These are phyloP conservation scores for Sanderia malayensis DNA, from an alignment of 30 jellyfish, hydroid and myxozoan species.

Conservation along the genomic window DNA sequence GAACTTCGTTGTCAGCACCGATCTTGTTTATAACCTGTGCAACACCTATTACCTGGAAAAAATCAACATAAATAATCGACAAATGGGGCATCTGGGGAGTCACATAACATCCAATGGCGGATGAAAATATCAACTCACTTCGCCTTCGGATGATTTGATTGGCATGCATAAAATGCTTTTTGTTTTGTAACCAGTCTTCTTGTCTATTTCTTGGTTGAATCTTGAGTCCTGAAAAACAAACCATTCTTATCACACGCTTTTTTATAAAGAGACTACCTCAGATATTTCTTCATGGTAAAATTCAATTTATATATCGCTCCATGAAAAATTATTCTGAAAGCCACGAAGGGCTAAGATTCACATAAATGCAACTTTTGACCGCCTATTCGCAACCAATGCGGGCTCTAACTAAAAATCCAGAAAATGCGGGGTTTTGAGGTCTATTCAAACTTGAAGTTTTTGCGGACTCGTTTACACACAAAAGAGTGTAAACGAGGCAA, in stretches of 20 bases:
- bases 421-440: no score
- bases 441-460: no score
- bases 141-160: slow-evolving; percentile 67
- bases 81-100: no score
- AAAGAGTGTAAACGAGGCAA: no score
- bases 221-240: slow-evolving; percentile 70
- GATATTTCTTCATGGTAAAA: background rate
- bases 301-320: background rate
- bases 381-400: background rate
- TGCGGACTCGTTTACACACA: no score
- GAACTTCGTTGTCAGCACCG: slow-evolving; percentile 55
- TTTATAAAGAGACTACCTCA: background rate
- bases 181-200: slow-evolving; percentile 85
- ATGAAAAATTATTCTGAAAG: background rate
- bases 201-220: slow-evolving; percentile 85
- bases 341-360: background rate
- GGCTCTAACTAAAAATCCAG: background rate
- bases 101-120: no score
- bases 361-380: background rate
- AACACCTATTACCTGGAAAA: slow-evolving; percentile 84
- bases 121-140: slow-evolving; percentile 47
- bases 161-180: slow-evolving; percentile 94
- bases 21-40: slow-evolving; percentile 95
- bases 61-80: background rate
- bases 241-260: background rate